Base-by-base conservation (phyloP, 2,113 vertebrate species). In the Dromiciops gliroides region DNA sequence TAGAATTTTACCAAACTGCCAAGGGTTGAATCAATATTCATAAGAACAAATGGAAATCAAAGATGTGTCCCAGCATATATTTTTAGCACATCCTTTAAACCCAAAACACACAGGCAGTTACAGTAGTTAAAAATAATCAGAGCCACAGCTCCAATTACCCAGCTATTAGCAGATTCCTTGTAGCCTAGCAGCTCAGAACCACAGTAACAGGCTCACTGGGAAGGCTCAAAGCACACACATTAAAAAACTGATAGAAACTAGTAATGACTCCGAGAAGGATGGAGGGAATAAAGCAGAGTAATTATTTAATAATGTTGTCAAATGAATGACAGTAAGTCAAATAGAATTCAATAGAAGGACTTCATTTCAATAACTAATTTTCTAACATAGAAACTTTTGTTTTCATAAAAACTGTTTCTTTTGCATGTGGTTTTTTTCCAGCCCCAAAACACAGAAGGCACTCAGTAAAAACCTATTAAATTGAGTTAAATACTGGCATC, bases 391-490 rank as follows among this genome's bases (percentile, higher is more conserved):
- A n/a, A 44, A 83, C 5, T 44, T 83, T 44, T 44, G 89, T 52
- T 94, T 94, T 95, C 90, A 22, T 67, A 50, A 51, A 92, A 89
- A 67, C 89, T 47, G 49, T 31, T 50, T 92, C 91, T 93, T 50
- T 60, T 51, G 51, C n/a, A n/a, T n/a, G n/a, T n/a, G n/a, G n/a
- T 28, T 14, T 53, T 51, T 67, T 94, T n/a, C n/a, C 5, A 94
- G 48, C 56, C 19, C 28, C 49, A 6, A 12, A 83, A 28, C 3
- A 50, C 28, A 48, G 16, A 12, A 56, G 48, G 52, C 16, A 26
- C 37, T 48, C 50, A 52, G 48, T 9, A n/a, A n/a, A 92, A 83
- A 51, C 14, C n/a, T 48, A 12, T 8, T 50, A 26, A 11, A 3
- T 3, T 51, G 44, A 12, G 44, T 4, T n/a, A 8, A 93, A 67